These are phyloP conservation scores for Gymnocheta viridis DNA, from an alignment of 2,888 invertebrate species.

Conservation along the genomic window DNA sequence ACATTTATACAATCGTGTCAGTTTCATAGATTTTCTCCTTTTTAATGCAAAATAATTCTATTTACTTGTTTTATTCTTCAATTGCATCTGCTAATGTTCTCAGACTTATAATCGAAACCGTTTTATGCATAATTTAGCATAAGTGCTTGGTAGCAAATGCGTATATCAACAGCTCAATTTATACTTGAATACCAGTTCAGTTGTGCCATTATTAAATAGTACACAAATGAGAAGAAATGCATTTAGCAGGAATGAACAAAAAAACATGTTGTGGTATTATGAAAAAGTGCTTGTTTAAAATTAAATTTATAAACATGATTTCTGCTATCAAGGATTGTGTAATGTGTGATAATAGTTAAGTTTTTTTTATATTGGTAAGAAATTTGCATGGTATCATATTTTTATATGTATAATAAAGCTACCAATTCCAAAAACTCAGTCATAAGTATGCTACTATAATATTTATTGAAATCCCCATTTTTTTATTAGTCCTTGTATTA, in stretches of 20 bases:
- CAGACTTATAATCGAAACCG: constrained; percentile 45
- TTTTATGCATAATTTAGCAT: constrained; percentile 58
- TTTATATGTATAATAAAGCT: too few species aligned
- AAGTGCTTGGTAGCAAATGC: constrained; percentile 45
- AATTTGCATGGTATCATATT: too few species aligned
- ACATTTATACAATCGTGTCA: neutral
- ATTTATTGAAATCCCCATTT: too few species aligned
- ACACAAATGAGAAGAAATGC: constrained; percentile 15
- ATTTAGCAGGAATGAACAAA: neutral
- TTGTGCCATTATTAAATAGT: constrained; percentile 42
- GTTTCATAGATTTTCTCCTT: neutral
- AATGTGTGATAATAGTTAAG: neutral
- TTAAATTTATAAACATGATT: neutral
- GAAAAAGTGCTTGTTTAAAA: too few species aligned
- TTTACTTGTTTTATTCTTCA: constrained; percentile 18
- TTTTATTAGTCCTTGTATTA: too few species aligned
- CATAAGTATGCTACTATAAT: too few species aligned
- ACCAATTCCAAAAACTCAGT: too few species aligned
- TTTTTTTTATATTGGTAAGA: neutral
- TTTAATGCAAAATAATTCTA: neutral
- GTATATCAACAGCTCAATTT: constrained; percentile 57
- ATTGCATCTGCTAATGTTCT: constrained; percentile 50
- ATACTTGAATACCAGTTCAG: neutral
- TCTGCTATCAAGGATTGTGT: neutral
- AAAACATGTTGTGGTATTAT: neutral